Evolutionary conservation across 23 tunicate species (phyloP).

Genomic region (Trididemnum clinides): DNA sequence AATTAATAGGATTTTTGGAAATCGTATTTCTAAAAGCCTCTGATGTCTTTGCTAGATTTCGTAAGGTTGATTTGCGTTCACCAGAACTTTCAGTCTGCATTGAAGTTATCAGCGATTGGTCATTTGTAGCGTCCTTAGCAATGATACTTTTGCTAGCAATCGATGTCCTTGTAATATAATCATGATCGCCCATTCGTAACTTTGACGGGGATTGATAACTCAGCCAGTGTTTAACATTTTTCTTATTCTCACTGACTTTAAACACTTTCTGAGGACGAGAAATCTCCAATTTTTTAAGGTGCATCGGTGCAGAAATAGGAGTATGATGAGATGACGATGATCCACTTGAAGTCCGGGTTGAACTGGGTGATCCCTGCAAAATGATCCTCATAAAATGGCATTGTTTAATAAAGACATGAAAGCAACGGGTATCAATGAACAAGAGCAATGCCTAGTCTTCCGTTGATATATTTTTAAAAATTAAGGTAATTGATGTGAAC

Average conservation of each 20-base stretch:
- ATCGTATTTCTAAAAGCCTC: neutral
- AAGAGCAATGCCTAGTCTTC: too few relatives aligned
- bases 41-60: too few relatives aligned
- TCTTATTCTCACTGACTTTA: neutral
- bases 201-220: neutral
- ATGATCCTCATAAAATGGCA: too few relatives aligned
- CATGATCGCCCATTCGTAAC: neutral
- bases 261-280: slow-evolving; percentile 28
- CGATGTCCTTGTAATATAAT: neutral
- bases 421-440: too few relatives aligned
- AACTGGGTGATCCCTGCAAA: too few relatives aligned
- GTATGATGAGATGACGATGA: too few relatives aligned
- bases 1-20: neutral
- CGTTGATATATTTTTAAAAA: too few relatives aligned
- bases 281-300: too few relatives aligned
- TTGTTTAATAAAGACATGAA: too few relatives aligned
- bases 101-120: neutral
- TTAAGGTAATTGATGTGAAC: too few relatives aligned
- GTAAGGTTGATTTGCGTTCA: neutral
- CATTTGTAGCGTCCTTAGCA: neutral
- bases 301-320: too few relatives aligned
- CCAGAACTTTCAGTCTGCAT: neutral
- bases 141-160: neutral
- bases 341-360: too few relatives aligned
- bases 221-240: slow-evolving; percentile 17